Conservation (phyloP, 2,113 vertebrate species). For the Silurus meridionalis region DNA sequence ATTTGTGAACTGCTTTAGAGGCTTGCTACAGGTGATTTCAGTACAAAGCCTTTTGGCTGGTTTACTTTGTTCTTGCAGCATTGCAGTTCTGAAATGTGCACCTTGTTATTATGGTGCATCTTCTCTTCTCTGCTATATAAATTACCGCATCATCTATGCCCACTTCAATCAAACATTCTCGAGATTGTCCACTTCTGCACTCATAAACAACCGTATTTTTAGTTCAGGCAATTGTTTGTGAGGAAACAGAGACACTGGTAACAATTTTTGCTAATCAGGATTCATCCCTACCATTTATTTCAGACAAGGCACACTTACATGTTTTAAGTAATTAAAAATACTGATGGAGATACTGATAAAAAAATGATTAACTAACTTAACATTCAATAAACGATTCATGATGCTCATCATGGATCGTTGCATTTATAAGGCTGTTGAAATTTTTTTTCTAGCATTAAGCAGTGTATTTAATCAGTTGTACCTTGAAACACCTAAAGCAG, state of each 20-base stretch:
- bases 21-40: slow-evolving; percentile 18
- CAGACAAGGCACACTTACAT: not conserved
- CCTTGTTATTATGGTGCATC: not conserved
- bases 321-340: not conserved
- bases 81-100: not conserved
- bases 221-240: not conserved
- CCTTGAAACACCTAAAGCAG: too few relatives aligned
- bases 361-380: not conserved
- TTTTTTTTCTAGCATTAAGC: too few relatives aligned
- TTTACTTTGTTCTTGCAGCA: not conserved
- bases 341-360: not conserved
- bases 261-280: not conserved
- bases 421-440: not conserved
- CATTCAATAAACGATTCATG: not conserved
- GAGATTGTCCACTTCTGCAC: not conserved
- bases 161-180: slow-evolving; percentile 1
- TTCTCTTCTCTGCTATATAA: too few relatives aligned
- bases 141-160: not conserved
- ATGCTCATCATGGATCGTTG: not conserved
- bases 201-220: not conserved
- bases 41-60: slow-evolving; percentile 3
- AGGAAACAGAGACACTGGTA: not conserved
- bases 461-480: too few relatives aligned
- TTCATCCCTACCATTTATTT: not conserved
- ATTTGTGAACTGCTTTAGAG: not conserved